phyloP scores from a whole-genome alignment of 2,888 invertebrate genomes.

The Epirrita christyi region DNA sequence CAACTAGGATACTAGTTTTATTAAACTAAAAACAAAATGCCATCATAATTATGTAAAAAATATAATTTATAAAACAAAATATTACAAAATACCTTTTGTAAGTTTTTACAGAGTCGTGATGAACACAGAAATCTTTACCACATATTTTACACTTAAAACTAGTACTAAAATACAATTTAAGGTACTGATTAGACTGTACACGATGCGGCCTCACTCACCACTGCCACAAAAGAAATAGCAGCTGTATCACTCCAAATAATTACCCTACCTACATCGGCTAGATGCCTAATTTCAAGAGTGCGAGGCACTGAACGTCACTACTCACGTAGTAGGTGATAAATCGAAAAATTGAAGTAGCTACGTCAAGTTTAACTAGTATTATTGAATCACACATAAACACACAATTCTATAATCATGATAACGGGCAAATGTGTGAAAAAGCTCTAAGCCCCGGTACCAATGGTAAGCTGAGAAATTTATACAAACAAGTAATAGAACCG shows the following conservation, averaged over 20 bases:
- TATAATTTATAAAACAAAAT: constrained; percentile 82
- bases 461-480: too few species aligned
- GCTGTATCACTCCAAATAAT: constrained; percentile 9
- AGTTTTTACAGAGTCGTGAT: constrained; percentile 66
- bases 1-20: too few species aligned
- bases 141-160: constrained; percentile 66
- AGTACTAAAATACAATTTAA: constrained; percentile 66
- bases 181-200: constrained; percentile 81
- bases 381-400: background rate
- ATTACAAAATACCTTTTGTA: constrained; percentile 73
- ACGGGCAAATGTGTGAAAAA: background rate
- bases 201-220: constrained; percentile 52
- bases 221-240: constrained; percentile 8
- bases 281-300: background rate
- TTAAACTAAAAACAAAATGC: constrained; percentile 27
- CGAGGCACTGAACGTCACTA: background rate
- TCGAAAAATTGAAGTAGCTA: constrained; percentile 29
- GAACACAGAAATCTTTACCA: constrained; percentile 61
- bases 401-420: background rate
- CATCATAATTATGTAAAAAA: constrained; percentile 62
- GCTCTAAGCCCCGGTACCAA: too few species aligned
- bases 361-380: background rate
- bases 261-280: constrained; percentile 1
- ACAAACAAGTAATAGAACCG: background rate
- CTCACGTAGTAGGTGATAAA: constrained; percentile 1